Percentiles rank a stretch among this genome's conserved stretches.
Evolutionary conservation across 2,113 vertebrate species (phyloP).

Genomic region (Sula dactylatra): DNA sequence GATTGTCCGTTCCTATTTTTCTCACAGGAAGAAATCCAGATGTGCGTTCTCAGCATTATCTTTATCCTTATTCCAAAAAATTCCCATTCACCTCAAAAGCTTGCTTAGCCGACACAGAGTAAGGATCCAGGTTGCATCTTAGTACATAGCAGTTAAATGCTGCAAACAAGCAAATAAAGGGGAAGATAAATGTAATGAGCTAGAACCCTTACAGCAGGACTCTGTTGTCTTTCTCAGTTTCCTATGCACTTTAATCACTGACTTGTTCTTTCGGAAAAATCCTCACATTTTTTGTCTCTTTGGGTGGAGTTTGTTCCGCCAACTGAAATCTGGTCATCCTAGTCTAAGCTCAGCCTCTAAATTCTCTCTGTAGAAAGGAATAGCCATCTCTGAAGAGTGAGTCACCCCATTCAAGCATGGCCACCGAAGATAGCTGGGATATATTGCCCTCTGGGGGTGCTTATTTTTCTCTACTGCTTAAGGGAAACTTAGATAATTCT

Average conservation of each 20-base stretch:
- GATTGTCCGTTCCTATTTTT: background rate
- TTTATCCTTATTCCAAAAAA: background rate
- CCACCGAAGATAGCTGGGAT: background rate
- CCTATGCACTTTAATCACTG: background rate
- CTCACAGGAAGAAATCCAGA: constrained; percentile 30
- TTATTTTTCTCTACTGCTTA: background rate
- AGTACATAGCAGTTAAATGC: background rate
- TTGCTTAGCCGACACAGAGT: background rate
- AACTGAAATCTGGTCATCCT: background rate
- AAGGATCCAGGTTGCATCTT: background rate
- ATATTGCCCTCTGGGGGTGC: background rate
- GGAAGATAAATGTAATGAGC: background rate
- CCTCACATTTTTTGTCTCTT: background rate
- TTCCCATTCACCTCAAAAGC: background rate
- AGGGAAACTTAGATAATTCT: background rate
- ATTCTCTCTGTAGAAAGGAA: background rate
- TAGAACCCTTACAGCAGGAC: background rate
- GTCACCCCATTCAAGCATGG: background rate
- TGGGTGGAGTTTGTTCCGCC: background rate
- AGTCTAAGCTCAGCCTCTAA: background rate
- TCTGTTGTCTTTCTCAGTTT: background rate
- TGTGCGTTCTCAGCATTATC: background rate
- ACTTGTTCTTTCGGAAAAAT: background rate
- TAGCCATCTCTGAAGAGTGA: background rate
- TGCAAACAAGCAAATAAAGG: background rate